A percentile compares a stretch with the other conserved stretches of the same genome.
These are phyloP conservation scores for Hirundichthys speculiger DNA, from an alignment of 2,113 vertebrate species.

Conservation along the genomic window DNA sequence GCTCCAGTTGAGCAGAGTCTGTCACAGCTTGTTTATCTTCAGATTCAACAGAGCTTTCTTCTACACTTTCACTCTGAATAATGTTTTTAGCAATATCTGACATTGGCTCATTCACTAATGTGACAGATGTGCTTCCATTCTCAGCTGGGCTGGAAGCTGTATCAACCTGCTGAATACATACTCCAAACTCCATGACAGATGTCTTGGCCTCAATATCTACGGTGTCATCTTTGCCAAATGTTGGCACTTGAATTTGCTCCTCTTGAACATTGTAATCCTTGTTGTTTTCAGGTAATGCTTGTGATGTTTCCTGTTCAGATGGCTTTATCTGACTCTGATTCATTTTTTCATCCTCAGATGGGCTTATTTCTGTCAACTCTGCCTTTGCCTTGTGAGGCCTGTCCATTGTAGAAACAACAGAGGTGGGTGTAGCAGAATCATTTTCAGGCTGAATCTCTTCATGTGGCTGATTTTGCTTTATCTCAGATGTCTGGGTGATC, in stretches of 20 bases:
- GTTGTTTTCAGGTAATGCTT: background rate
- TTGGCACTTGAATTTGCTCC: background rate
- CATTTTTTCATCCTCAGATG: background rate
- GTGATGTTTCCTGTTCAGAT: background rate
- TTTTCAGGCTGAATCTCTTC: background rate
- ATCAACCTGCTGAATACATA: background rate
- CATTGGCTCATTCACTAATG: background rate
- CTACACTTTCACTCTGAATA: background rate
- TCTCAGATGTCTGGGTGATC: conserved; percentile 7
- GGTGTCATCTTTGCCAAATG: background rate
- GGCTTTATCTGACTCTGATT: conserved; percentile 5
- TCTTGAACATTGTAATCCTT: background rate
- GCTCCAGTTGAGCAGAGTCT: conserved; percentile 11
- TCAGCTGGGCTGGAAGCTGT: background rate
- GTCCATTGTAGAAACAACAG: background rate
- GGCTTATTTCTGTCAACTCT: conserved; percentile 6
- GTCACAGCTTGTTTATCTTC: background rate
- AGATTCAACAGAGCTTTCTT: background rate
- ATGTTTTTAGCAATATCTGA: background rate
- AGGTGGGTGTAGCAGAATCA: background rate
- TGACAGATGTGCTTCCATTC: background rate
- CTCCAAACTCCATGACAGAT: background rate
- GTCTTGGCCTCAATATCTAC: background rate
- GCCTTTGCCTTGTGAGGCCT: background rate
- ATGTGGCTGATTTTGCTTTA: background rate